These are phyloP conservation scores for Dicrostonyx torquatus DNA, from an alignment of 2,797 vertebrate species.

Conservation along the genomic window DNA sequence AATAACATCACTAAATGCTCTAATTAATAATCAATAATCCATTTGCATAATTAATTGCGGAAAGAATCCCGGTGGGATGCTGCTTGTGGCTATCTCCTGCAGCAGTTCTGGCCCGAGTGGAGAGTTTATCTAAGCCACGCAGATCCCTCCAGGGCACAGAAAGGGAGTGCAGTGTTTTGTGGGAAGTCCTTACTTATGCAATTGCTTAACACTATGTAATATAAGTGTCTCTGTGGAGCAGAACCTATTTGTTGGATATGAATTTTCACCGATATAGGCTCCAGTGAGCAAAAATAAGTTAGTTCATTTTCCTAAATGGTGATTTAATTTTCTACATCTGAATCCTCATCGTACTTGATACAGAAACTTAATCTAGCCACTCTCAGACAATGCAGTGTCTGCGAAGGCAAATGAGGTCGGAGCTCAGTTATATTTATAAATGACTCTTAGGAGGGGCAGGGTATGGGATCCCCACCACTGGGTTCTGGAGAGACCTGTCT, in stretches of 20 bases:
- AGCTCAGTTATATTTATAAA: not conserved
- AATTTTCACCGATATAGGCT: not conserved
- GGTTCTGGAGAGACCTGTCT: not conserved
- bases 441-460: not conserved
- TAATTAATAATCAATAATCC: slow-evolving; percentile 87
- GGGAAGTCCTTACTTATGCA: not conserved
- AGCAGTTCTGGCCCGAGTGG: not conserved
- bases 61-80: not conserved
- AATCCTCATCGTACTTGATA: not conserved
- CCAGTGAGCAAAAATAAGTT: slow-evolving; percentile 23
- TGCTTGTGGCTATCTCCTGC: slow-evolving; percentile 23
- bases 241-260: not conserved
- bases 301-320: slow-evolving; percentile 45
- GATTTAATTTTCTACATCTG: slow-evolving; percentile 24
- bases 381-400: not conserved
- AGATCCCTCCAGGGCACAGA: not conserved
- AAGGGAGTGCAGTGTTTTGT: not conserved
- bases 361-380: not conserved
- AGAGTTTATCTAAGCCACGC: slow-evolving; percentile 25
- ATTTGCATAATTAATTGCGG: slow-evolving; percentile 83
- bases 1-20: slow-evolving; percentile 81
- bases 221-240: not conserved
- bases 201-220: not conserved
- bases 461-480: fast-evolving
- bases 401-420: not conserved